phyloP scores from a whole-genome alignment of 2,888 invertebrate species.

The Heliconius aoede region DNA sequence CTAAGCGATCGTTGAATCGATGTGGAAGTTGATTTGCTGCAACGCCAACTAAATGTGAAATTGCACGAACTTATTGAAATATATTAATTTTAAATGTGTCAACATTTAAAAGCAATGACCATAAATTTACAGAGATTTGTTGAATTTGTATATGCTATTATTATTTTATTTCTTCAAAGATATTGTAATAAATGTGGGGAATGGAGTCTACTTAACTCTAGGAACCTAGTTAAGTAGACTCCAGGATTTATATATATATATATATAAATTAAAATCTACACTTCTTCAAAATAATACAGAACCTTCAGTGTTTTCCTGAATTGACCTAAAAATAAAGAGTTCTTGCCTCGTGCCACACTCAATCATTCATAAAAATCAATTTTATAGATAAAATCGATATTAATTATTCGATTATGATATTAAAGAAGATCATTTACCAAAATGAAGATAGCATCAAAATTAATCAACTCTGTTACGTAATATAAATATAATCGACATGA shows the following conservation, averaged over 20 bases:
- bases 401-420: conserved; percentile 1
- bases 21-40: conserved; percentile 16
- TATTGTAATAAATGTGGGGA: not conserved
- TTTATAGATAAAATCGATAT: not conserved
- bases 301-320: too few species aligned
- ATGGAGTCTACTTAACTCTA: too few species aligned
- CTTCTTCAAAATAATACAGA: too few species aligned
- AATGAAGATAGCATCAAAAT: conserved; percentile 19
- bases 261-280: too few species aligned
- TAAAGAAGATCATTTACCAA: not conserved
- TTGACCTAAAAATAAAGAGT: not conserved
- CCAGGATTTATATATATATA: too few species aligned
- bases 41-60: conserved; percentile 7
- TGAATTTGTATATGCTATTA: not conserved
- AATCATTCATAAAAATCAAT: not conserved
- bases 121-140: not conserved
- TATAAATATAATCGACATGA: conserved; percentile 21
- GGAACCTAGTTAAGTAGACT: too few species aligned
- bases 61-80: not conserved
- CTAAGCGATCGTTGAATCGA: conserved; percentile 11
- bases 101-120: not conserved
- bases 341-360: not conserved
- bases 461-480: conserved; percentile 21
- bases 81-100: conserved; percentile 13
- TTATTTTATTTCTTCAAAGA: not conserved